Percentiles rank a stretch among this genome's conserved stretches.
phyloP scores from a whole-genome alignment of 2,113 vertebrate genomes.

The Leucopternis melanops region DNA sequence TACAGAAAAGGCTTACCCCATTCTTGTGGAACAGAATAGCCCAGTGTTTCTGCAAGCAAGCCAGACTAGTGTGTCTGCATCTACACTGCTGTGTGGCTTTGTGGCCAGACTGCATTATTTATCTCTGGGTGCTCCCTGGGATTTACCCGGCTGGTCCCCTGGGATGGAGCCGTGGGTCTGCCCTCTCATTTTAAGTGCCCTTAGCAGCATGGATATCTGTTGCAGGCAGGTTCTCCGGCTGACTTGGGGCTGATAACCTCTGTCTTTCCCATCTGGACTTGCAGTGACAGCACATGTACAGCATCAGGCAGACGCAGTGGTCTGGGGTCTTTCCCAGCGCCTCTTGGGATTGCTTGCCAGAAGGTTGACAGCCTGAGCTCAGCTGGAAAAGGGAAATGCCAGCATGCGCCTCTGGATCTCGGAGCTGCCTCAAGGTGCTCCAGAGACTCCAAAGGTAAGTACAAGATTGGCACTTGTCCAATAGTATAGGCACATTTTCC shows the following conservation, averaged over 20 bases:
- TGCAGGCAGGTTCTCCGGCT: neutral
- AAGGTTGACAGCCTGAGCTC: neutral
- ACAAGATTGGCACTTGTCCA: neutral
- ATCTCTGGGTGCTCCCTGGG: neutral
- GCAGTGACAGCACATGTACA: neutral
- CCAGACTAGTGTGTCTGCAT: neutral
- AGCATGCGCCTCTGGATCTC: neutral
- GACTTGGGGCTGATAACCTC: neutral
- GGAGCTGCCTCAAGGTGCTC: neutral
- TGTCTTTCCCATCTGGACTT: neutral
- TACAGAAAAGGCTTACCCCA: neutral
- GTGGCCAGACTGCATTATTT: neutral
- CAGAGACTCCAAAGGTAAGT: neutral
- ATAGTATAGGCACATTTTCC: neutral
- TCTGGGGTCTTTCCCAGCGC: neutral
- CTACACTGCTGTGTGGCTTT: neutral
- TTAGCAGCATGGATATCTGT: neutral
- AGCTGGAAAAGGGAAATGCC: neutral
- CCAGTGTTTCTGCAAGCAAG: neutral
- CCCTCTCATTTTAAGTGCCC: neutral
- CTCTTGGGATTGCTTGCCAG: neutral
- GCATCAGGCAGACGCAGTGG: neutral
- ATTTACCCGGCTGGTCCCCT: neutral
- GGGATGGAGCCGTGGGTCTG: neutral
- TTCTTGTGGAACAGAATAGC: neutral